Evolutionary conservation across 2,113 vertebrate species (phyloP).

Genomic region (Rhinolophus ferrumequinum): DNA sequence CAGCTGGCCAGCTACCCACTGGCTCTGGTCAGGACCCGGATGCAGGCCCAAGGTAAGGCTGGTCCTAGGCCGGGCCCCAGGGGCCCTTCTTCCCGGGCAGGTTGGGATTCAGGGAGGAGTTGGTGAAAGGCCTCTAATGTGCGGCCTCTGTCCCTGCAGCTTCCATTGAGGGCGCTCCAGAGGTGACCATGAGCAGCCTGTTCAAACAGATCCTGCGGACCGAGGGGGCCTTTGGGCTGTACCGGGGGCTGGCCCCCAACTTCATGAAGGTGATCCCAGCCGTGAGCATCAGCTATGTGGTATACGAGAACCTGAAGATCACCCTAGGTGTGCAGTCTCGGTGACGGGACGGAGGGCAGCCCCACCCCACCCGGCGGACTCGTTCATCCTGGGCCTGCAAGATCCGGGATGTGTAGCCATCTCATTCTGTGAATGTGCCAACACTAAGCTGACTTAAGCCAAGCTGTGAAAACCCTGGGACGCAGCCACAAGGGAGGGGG

Average conservation of each 20-base stretch:
- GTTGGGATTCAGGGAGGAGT: background rate
- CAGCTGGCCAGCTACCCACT: slow-evolving; percentile 96
- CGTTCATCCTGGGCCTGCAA: slow-evolving; percentile 73
- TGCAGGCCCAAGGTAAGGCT: slow-evolving; percentile 96
- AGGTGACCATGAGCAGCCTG: slow-evolving; percentile 94
- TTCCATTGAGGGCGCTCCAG: slow-evolving; percentile 89
- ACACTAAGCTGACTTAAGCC: slow-evolving; percentile 87
- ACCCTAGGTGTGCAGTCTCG: slow-evolving; percentile 93
- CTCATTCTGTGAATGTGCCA: slow-evolving; percentile 98
- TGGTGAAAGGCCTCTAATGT: background rate
- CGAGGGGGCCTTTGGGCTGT: slow-evolving; percentile 93
- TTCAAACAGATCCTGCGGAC: slow-evolving; percentile 95
- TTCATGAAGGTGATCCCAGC: slow-evolving; percentile 99
- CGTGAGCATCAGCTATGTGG: slow-evolving; percentile 99
- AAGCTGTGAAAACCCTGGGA: slow-evolving; percentile 84
- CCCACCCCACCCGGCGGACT: slow-evolving; percentile 61
- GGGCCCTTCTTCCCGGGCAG: background rate
- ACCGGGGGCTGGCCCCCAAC: slow-evolving; percentile 96
- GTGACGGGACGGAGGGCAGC: slow-evolving; percentile 83
- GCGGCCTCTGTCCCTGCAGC: slow-evolving; percentile 82
- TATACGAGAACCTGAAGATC: slow-evolving; percentile 96
- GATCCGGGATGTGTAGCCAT: slow-evolving; percentile 82
- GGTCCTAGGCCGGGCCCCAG: background rate
- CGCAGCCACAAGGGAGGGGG: background rate
- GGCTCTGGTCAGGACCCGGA: slow-evolving; percentile 96